Conservation (phyloP, 2,113 vertebrate species). For the Apteryx mantelli region DNA sequence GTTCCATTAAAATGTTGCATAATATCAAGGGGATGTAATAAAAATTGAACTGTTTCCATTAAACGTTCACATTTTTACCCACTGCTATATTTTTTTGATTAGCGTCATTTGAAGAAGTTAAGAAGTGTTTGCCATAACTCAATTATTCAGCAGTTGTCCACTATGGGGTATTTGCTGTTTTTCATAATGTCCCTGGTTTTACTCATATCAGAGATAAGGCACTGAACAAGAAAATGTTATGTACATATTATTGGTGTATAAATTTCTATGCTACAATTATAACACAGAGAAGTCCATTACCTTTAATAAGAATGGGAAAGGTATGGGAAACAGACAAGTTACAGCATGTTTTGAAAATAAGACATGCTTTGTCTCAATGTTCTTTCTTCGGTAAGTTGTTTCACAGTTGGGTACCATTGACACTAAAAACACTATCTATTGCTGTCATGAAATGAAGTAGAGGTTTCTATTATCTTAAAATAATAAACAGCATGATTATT, state of each 20-base stretch:
- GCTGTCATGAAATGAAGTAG: neutral
- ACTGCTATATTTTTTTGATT: neutral
- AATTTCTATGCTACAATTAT: neutral
- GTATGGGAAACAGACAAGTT: neutral
- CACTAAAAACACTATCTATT: neutral
- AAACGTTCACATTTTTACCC: neutral
- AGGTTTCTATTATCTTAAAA: neutral
- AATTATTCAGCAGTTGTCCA: neutral
- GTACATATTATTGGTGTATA: neutral
- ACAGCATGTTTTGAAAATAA: neutral
- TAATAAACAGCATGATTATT: neutral
- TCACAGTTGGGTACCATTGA: neutral
- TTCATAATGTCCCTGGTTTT: rapidly evolving
- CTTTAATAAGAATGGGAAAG: neutral
- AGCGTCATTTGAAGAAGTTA: neutral
- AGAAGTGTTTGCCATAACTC: neutral
- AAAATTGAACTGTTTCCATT: neutral
- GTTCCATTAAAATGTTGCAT: neutral
- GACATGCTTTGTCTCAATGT: neutral
- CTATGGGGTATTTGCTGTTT: neutral
- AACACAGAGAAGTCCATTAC: neutral
- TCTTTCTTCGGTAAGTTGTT: neutral
- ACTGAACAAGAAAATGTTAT: neutral
- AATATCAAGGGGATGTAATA: neutral
- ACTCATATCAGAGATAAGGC: neutral